These are phyloP conservation scores for Calidris pugnax DNA, from an alignment of 2,113 vertebrate species.

Conservation along the genomic window DNA sequence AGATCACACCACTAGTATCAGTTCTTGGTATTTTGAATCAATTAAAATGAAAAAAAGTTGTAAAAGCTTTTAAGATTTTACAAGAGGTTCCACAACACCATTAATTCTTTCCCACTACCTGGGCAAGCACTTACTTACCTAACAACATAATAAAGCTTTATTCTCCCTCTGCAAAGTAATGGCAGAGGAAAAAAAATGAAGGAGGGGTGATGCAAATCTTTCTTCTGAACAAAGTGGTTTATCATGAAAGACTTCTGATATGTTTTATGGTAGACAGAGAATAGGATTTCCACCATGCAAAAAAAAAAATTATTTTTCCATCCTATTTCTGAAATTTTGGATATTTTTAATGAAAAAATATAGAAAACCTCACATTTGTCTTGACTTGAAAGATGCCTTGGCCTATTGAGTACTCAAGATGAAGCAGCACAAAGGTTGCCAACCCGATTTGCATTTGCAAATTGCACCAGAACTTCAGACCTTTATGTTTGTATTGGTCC, in stretches of 20 bases:
- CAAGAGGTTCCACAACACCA: not conserved
- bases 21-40: not conserved
- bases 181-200: not conserved
- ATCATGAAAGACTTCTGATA: not conserved
- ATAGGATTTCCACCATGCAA: not conserved
- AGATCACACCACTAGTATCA: not conserved
- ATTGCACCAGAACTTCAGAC: not conserved
- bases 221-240: not conserved
- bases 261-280: not conserved
- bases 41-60: not conserved
- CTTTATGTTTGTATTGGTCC: not conserved
- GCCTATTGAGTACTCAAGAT: not conserved
- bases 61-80: not conserved
- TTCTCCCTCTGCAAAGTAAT: not conserved
- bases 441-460: not conserved
- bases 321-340: not conserved
- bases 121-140: too few species aligned
- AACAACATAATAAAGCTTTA: not conserved
- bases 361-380: not conserved
- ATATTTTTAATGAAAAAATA: not conserved
- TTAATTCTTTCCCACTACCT: not conserved
- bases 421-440: not conserved
- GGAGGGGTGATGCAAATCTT: not conserved
- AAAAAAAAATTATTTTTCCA: not conserved
- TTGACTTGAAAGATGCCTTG: not conserved